phyloP scores from a whole-genome alignment of 2,797 vertebrate genomes.

The Halcyon smyrnensis region DNA sequence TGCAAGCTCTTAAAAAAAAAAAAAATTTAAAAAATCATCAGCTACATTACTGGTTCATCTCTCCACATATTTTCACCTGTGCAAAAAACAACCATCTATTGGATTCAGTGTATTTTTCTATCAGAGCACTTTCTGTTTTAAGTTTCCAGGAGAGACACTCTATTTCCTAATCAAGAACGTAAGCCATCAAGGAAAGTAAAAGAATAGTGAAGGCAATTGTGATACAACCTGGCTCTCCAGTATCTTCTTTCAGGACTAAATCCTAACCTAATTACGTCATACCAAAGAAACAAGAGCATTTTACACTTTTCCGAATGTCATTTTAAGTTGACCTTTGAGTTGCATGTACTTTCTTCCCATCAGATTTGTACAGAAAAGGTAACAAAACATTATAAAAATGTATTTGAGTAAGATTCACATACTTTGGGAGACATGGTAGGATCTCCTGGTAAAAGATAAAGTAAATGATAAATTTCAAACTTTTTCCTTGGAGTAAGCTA shows the following conservation, averaged over 20 bases:
- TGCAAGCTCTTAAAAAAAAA: background rate
- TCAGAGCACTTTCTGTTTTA: background rate
- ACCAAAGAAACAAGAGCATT: background rate
- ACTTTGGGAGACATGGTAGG: background rate
- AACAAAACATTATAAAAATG: background rate
- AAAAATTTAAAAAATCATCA: background rate
- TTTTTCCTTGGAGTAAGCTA: background rate
- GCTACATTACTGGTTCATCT: background rate
- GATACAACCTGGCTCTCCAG: background rate
- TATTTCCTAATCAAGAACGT: background rate
- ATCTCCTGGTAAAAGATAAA: background rate
- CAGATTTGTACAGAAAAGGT: background rate
- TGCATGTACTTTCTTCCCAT: background rate
- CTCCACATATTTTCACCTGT: background rate
- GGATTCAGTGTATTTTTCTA: background rate
- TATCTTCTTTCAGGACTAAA: background rate
- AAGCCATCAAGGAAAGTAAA: background rate
- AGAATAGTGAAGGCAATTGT: background rate
- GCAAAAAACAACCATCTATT: background rate
- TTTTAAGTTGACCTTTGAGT: background rate
- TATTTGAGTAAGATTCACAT: background rate
- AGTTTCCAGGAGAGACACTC: background rate
- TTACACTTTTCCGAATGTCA: background rate
- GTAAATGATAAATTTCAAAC: background rate
- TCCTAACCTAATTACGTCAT: background rate